Evolutionary conservation across 2,888 invertebrate species (phyloP).

Genomic region (Sinohyriopsis cumingii): DNA sequence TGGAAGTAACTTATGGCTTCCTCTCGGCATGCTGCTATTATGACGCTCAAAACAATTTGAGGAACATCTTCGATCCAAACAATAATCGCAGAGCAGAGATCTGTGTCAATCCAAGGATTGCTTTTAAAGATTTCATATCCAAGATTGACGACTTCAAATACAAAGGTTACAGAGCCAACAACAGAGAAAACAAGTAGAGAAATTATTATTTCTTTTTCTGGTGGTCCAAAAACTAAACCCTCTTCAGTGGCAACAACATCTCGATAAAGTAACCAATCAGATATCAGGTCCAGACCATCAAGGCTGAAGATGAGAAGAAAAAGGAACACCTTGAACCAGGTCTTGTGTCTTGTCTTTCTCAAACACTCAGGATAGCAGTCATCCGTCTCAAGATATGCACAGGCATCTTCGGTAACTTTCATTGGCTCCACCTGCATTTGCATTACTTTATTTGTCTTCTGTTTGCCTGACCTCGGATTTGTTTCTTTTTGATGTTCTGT

Average conservation of each 20-base stretch:
- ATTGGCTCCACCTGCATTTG: no score
- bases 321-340: slow-evolving; percentile 37
- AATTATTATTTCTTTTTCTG: slow-evolving; percentile 22
- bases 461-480: no score
- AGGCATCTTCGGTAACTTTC: no score
- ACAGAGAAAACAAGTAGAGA: slow-evolving; percentile 42
- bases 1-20: slow-evolving; percentile 54
- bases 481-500: no score
- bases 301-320: slow-evolving; percentile 43
- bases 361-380: no score
- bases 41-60: slow-evolving; percentile 45
- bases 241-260: slow-evolving; percentile 38
- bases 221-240: slow-evolving; percentile 55
- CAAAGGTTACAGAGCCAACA: slow-evolving; percentile 46
- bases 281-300: slow-evolving; percentile 44
- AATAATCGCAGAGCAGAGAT: slow-evolving; percentile 40
- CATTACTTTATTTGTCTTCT: no score
- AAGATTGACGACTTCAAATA: slow-evolving; percentile 40
- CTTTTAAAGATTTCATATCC: slow-evolving; percentile 40
- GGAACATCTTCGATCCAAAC: slow-evolving; percentile 55
- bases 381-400: no score
- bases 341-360: slow-evolving; percentile 15
- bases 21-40: slow-evolving; percentile 51
- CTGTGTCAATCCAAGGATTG: slow-evolving; percentile 41
- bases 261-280: slow-evolving; percentile 51